phyloP scores from a whole-genome alignment of 2,888 invertebrate species.

The Mayetiola destructor region DNA sequence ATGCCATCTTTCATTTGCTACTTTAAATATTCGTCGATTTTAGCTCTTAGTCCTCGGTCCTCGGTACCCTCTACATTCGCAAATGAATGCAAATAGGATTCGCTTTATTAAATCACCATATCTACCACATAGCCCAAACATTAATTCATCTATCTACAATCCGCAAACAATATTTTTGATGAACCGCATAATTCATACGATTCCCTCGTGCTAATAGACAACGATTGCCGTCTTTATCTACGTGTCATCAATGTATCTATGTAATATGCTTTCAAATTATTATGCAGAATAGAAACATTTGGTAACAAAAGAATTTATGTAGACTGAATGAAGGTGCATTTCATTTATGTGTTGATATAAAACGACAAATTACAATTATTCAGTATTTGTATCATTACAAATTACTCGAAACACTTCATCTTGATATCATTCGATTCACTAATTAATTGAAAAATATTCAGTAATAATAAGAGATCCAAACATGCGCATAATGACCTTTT shows the following conservation, averaged over 20 bases:
- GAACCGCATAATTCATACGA: no score
- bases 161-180: no score
- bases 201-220: no score
- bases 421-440: background rate
- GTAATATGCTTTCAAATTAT: no score
- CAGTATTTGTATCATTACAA: no score
- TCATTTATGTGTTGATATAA: background rate
- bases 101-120: slow-evolving; percentile 5
- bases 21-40: slow-evolving; percentile 1
- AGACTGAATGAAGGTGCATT: background rate
- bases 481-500: slow-evolving; percentile 7
- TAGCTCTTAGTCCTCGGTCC: background rate
- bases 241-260: no score
- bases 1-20: slow-evolving; percentile 15
- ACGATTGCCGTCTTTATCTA: no score
- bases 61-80: background rate
- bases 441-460: slow-evolving; percentile 8
- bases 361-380: background rate
- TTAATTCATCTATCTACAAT: no score
- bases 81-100: background rate
- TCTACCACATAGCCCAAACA: no score
- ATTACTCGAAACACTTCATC: background rate
- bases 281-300: slow-evolving; percentile 1
- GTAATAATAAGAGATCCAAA: no score
- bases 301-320: background rate